Evolutionary conservation across 2,113 vertebrate genomes (phyloP).

Genomic region (Numida meleagris): DNA sequence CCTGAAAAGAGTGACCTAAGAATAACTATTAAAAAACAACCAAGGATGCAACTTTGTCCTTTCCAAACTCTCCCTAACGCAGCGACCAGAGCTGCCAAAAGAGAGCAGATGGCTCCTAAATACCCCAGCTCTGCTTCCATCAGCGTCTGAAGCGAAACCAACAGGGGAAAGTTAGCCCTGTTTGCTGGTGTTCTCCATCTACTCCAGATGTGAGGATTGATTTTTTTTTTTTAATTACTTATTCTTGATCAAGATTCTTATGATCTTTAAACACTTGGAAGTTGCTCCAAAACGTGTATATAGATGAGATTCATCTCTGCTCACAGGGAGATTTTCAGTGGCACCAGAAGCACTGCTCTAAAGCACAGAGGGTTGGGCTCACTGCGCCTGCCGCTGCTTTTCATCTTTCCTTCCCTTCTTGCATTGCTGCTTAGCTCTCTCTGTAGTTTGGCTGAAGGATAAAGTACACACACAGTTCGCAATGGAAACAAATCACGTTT

Average conservation of each 20-base stretch:
- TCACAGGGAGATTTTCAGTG: neutral
- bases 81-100: conserved; percentile 47
- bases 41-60: conserved; percentile 21
- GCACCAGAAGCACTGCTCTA: neutral
- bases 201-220: accelerated
- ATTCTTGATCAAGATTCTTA: neutral
- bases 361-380: neutral
- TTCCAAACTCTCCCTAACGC: conserved; percentile 8
- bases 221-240: neutral
- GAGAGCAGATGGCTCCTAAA: conserved; percentile 45
- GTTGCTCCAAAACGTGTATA: neutral
- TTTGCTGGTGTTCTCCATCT: neutral
- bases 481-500: neutral
- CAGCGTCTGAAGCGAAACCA: conserved; percentile 25
- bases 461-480: neutral
- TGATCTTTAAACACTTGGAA: neutral
- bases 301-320: neutral
- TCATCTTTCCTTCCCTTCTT: neutral
- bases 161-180: neutral
- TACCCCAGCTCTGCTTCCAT: neutral
- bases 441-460: neutral
- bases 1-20: neutral
- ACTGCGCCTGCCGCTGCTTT: neutral
- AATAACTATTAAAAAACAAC: neutral
- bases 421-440: accelerated